Conservation (phyloP, 2,113 vertebrate species). For the Ciconia boyciana region DNA sequence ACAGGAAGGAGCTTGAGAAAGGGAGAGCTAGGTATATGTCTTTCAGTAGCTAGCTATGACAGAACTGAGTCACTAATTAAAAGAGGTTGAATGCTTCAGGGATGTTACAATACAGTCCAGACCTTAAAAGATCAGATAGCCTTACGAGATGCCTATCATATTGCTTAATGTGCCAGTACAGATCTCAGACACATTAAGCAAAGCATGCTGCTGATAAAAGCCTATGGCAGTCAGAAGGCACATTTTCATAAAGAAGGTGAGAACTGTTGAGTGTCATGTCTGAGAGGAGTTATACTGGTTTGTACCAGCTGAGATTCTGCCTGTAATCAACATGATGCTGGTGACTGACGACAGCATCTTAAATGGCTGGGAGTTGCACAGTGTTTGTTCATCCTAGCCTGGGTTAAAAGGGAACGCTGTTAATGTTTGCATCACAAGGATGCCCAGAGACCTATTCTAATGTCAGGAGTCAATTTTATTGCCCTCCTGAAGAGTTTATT, state of each 20-base stretch:
- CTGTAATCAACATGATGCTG: neutral
- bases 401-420: neutral
- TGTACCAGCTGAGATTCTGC: neutral
- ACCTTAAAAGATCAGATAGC: conserved; percentile 10
- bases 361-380: neutral
- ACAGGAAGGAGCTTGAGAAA: conserved; percentile 22
- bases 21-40: neutral
- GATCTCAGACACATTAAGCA: conserved; percentile 4
- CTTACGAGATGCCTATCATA: neutral
- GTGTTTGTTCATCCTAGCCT: neutral
- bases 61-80: conserved; percentile 33
- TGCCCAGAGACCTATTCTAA: neutral
- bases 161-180: neutral
- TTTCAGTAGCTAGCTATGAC: conserved; percentile 15
- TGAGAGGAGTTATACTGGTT: neutral
- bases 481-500: neutral
- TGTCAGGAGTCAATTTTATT: neutral
- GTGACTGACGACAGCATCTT: neutral
- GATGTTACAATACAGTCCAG: neutral
- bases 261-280: neutral
- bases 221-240: neutral
- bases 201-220: neutral
- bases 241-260: neutral
- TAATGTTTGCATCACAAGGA: neutral
- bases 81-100: conserved; percentile 2